These are phyloP conservation scores for Gavia stellata DNA, from an alignment of 2,113 vertebrate species.

Conservation along the genomic window DNA sequence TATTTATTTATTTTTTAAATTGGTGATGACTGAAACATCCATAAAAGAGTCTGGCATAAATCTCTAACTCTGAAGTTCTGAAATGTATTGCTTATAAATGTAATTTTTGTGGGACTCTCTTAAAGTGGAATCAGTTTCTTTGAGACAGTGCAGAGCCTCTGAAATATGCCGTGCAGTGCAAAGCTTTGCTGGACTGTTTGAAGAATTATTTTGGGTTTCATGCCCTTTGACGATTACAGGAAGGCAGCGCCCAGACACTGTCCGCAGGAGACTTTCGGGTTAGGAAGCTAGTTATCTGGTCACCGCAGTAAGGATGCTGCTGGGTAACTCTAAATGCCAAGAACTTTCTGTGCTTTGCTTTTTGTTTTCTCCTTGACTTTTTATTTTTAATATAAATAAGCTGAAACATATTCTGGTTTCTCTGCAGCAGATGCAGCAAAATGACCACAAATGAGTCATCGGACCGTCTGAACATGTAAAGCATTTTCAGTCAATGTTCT, in stretches of 20 bases:
- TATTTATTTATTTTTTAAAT: background rate
- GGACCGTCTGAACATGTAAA: background rate
- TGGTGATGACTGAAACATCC: background rate
- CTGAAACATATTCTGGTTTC: background rate
- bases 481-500: accelerated
- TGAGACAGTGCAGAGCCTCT: background rate
- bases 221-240: background rate
- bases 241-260: background rate
- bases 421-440: background rate
- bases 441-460: background rate
- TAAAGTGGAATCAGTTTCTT: accelerated
- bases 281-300: background rate
- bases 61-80: background rate
- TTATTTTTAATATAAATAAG: background rate
- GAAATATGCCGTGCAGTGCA: accelerated
- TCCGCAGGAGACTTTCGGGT: background rate
- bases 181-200: background rate
- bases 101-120: background rate
- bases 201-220: background rate
- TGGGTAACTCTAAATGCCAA: background rate
- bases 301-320: background rate
- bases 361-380: background rate
- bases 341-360: background rate
- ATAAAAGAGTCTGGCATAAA: background rate
- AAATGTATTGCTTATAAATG: background rate